phyloP scores from a whole-genome alignment of 2,888 invertebrate species.

The Meandrusa payeni region DNA sequence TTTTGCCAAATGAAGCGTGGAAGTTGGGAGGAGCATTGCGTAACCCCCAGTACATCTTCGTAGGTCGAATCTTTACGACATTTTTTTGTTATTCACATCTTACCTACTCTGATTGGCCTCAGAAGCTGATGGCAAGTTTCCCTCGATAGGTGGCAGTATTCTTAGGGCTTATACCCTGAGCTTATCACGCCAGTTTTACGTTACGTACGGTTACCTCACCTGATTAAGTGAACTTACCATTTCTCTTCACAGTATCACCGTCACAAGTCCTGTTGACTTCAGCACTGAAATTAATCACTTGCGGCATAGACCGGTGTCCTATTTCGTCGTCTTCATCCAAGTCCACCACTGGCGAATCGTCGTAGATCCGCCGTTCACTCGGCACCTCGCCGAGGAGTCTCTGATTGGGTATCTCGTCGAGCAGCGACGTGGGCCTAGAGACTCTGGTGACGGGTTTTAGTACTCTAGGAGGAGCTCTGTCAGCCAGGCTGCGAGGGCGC shows the following conservation, averaged over 20 bases:
- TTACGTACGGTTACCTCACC: too few species aligned
- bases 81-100: too few species aligned
- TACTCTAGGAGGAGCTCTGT: slow-evolving; percentile 10
- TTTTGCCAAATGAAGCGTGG: too few species aligned
- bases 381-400: slow-evolving; percentile 25
- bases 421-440: slow-evolving; percentile 19
- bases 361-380: slow-evolving; percentile 39
- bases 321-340: slow-evolving; percentile 63
- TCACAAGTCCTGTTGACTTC: slow-evolving; percentile 42
- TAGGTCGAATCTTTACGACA: too few species aligned
- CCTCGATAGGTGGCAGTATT: too few species aligned
- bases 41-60: too few species aligned
- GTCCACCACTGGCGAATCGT: slow-evolving; percentile 56
- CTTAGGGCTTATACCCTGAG: too few species aligned
- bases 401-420: slow-evolving; percentile 18
- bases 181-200: too few species aligned
- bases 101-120: too few species aligned
- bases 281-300: slow-evolving; percentile 44
- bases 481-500: slow-evolving; percentile 12
- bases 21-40: too few species aligned
- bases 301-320: slow-evolving; percentile 34
- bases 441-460: slow-evolving; percentile 8
- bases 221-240: too few species aligned
- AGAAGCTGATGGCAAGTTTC: too few species aligned
- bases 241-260: slow-evolving; percentile 61